Percentiles rank a stretch among this genome's conserved stretches.
Evolutionary conservation across 1,140 invertebrate genomes (phyloP).

Genomic region (Metaphire vulgaris): DNA sequence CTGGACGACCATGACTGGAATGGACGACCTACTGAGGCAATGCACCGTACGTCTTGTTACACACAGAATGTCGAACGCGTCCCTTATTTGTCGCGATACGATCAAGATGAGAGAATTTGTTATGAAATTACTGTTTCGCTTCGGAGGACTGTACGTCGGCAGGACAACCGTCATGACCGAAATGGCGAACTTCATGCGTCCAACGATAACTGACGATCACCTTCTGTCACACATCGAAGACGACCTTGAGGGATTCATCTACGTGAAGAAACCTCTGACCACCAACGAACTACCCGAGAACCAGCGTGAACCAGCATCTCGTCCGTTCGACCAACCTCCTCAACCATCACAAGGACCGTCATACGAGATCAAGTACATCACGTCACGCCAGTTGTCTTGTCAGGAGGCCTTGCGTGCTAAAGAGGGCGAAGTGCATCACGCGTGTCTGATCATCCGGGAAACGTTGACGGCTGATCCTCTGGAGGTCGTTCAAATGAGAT

Average conservation of each 20-base stretch:
- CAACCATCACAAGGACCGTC: not conserved
- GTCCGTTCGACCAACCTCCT: not conserved
- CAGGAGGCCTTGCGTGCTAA: not conserved
- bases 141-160: not conserved
- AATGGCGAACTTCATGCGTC: not conserved
- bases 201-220: not conserved
- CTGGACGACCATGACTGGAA: not conserved
- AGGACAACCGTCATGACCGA: not conserved
- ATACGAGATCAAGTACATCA: not conserved
- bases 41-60: not conserved
- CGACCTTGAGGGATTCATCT: not conserved
- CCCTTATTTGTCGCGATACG: not conserved
- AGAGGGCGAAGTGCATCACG: not conserved
- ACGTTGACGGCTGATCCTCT: not conserved
- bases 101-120: not conserved
- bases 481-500: not conserved
- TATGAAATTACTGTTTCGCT: not conserved
- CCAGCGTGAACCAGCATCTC: not conserved
- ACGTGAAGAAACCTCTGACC: not conserved
- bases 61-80: not conserved
- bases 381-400: not conserved
- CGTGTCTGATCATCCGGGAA: not conserved
- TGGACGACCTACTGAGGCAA: not conserved
- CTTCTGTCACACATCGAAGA: not conserved
- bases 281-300: not conserved